Evolutionary conservation across 2,888 invertebrate genomes (phyloP), one percentile per base, ranked within the genome.

Genomic region (Deilephila porcellus): DNA sequence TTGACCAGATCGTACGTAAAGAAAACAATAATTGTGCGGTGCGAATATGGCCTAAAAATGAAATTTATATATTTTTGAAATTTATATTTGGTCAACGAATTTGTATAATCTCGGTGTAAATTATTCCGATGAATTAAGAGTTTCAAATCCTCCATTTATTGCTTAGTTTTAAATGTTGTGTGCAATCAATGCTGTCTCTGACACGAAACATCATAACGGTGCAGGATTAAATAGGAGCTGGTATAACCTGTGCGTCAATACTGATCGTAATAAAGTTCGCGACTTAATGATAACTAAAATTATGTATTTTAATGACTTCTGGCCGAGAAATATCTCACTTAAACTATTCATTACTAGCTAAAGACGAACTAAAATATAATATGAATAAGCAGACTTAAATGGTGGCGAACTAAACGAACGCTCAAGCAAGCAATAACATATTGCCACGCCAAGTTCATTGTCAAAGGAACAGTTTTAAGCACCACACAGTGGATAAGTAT

Each of bases 301-400:
- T 20, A 37, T 25, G 5, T 52, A 67, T 37, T 19, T 45, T 64
- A 67, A 67, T 67, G 52, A 67, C 67, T 67, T 67, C 52, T 25
- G 45, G 67, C 45, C 45, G 45, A 67, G 52, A 67, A 52, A 25
- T 25, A 25, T 17, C 67, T 52, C 25, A 64, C 14, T 45, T 45
- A 67, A 52, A 67, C 37, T 37, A 52, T 25, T 45, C 20, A 67
- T 67, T 52, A 67, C 25, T 67, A 29, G 20, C 52, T 52, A 67
- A 67, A 45, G 25, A 56, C 56, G 60, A 52, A 45, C 52, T 67
- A 67, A 67, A 17, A 20, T 45, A 67, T 52, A 45, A 63, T 20
- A 67, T 52, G 25, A 45, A 67, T 67, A 67, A 67, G 67, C 67
- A 67, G 67, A 67, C 67, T 67, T 67, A 25, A 45, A 67, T 67